Conservation (phyloP, 1,140 invertebrate species). For the Pseudomyrmex gracilis region DNA sequence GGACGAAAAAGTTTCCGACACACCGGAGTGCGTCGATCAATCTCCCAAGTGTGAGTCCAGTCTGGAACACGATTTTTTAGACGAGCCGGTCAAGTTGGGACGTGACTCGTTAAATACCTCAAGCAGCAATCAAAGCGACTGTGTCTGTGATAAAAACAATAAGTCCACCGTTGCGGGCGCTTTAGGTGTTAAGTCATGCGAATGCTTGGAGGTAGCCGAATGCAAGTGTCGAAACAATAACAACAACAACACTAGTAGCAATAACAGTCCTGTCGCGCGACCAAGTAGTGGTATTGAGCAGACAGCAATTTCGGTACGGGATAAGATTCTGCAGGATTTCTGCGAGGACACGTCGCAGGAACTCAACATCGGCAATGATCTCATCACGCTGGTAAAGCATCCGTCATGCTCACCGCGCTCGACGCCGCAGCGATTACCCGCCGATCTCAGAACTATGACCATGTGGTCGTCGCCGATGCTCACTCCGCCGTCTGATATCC, state of each 20-base stretch:
- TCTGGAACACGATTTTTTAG: slow-evolving; percentile 76
- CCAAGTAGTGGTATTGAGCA: slow-evolving; percentile 63
- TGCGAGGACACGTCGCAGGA: slow-evolving; percentile 84
- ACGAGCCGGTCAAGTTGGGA: slow-evolving; percentile 75
- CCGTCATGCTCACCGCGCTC: slow-evolving; percentile 82
- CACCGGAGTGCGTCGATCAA: slow-evolving; percentile 69
- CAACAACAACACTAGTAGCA: slow-evolving; percentile 46
- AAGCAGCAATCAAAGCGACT: slow-evolving; percentile 80
- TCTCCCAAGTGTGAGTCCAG: slow-evolving; percentile 78
- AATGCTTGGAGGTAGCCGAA: slow-evolving; percentile 75
- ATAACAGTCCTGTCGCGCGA: slow-evolving; percentile 57
- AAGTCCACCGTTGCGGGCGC: slow-evolving; percentile 78
- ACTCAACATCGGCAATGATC: slow-evolving; percentile 82
- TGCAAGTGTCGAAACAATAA: slow-evolving; percentile 74
- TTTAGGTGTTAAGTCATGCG: slow-evolving; percentile 76
- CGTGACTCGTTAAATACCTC: slow-evolving; percentile 77
- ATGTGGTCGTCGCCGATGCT: slow-evolving; percentile 78
- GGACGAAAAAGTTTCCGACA: slow-evolving; percentile 75
- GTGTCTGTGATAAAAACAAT: slow-evolving; percentile 80
- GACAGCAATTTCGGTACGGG: slow-evolving; percentile 81
- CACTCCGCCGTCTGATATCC: slow-evolving; percentile 83
- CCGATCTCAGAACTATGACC: slow-evolving; percentile 75
- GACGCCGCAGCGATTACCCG: slow-evolving; percentile 81
- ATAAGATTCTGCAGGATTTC: slow-evolving; percentile 84
- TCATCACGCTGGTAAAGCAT: slow-evolving; percentile 83